Evolutionary conservation across 1,140 invertebrate genomes (phyloP).

Genomic region (Orius laevigatus): DNA sequence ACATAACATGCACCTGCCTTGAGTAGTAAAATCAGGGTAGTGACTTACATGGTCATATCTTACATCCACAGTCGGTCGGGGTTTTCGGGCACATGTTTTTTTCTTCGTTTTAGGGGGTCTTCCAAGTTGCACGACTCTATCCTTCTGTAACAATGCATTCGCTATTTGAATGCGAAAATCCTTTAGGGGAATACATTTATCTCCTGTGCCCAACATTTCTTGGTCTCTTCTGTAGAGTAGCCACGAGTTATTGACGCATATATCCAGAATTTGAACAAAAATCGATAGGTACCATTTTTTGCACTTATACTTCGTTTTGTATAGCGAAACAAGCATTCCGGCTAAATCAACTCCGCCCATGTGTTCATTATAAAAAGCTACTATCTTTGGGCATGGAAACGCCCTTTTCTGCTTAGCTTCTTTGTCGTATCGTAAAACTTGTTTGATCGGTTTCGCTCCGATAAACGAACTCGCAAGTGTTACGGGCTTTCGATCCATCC

Average conservation of each 20-base stretch:
- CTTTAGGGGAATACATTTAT: background rate
- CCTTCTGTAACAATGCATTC: background rate
- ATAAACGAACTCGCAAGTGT: conserved; percentile 26
- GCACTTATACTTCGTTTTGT: conserved; percentile 18
- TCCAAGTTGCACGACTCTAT: too few species aligned
- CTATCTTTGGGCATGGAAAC: conserved; percentile 26
- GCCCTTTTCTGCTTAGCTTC: conserved; percentile 22
- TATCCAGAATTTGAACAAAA: conserved; percentile 10
- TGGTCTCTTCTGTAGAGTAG: background rate
- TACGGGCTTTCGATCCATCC: conserved; percentile 30
- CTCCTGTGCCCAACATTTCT: background rate
- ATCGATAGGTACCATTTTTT: conserved; percentile 19
- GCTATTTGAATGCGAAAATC: background rate
- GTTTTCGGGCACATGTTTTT: background rate
- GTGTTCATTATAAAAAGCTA: conserved; percentile 28
- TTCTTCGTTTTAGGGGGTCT: too few species aligned
- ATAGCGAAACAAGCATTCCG: conserved; percentile 29
- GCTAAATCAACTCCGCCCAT: conserved; percentile 27
- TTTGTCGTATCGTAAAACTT: conserved; percentile 23
- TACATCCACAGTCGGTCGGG: too few species aligned
- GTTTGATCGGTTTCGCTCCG: conserved; percentile 21
- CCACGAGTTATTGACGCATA: conserved; percentile 1
- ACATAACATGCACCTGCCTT: too few species aligned
- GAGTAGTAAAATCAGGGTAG: too few species aligned
- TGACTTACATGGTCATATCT: too few species aligned